phyloP scores from a whole-genome alignment of 2,888 invertebrate genomes.

The Amphipoea lucens region DNA sequence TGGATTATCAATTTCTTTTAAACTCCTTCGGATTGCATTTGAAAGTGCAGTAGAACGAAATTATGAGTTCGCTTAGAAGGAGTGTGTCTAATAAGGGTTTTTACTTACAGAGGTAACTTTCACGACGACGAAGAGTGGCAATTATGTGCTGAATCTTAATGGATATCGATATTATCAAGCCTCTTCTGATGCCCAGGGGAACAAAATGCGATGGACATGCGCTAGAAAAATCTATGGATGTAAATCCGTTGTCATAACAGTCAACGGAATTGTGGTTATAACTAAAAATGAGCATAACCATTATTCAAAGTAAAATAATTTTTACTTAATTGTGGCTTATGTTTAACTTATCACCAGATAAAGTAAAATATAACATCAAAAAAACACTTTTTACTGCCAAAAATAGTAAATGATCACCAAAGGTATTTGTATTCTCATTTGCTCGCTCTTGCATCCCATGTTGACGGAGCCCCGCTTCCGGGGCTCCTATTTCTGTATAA shows the following conservation, averaged over 20 bases:
- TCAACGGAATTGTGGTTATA: neutral
- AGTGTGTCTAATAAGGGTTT: neutral
- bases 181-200: neutral
- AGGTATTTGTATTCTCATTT: no score
- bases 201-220: conserved; percentile 28
- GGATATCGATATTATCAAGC: conserved; percentile 25
- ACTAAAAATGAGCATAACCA: conserved; percentile 30
- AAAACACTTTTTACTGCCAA: no score
- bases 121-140: conserved; percentile 21
- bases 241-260: conserved; percentile 2
- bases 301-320: neutral
- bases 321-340: no score
- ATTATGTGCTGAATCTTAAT: conserved; percentile 5
- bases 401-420: no score
- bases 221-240: conserved; percentile 15
- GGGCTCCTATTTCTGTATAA: no score
- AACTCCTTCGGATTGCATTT: neutral
- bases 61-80: neutral
- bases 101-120: neutral
- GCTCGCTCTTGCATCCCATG: no score
- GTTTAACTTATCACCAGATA: no score
- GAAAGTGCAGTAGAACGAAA: neutral
- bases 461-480: no score
- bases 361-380: no score
- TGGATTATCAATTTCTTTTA: neutral